These are phyloP conservation scores for Lasioglossum zephyrum DNA, from an alignment of 2,888 invertebrate species.

Conservation along the genomic window DNA sequence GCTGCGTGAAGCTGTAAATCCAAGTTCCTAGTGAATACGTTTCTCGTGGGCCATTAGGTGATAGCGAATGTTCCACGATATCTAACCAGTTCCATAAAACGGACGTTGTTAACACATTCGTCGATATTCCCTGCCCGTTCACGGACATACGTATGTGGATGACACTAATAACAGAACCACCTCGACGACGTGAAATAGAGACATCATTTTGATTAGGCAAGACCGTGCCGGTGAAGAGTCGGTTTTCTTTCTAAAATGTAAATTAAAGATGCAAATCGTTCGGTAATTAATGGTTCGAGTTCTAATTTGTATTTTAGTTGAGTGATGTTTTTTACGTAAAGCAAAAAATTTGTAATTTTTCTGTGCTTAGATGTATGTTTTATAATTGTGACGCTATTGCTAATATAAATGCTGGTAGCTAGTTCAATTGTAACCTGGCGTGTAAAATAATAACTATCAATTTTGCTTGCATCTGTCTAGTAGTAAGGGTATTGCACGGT, in stretches of 20 bases:
- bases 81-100: slow-evolving; percentile 41
- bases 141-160: background rate
- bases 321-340: background rate
- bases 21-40: slow-evolving; percentile 24
- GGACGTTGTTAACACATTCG: slow-evolving; percentile 32
- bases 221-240: background rate
- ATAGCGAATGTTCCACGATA: slow-evolving; percentile 30
- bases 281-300: slow-evolving; percentile 3
- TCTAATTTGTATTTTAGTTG: background rate
- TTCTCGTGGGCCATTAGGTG: slow-evolving; percentile 42
- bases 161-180: background rate
- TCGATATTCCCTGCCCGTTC: slow-evolving; percentile 19
- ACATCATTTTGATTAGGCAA: slow-evolving; percentile 27
- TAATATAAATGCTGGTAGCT: background rate
- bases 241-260: background rate
- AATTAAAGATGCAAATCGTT: background rate
- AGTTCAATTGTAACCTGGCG: background rate
- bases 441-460: background rate
- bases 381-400: too few relatives aligned
- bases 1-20: slow-evolving; percentile 28
- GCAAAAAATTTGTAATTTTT: background rate
- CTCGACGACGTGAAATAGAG: background rate
- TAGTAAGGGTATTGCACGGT: background rate
- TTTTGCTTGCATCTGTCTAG: background rate
- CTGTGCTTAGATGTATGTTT: background rate